Evolutionary conservation across 2,113 vertebrate species (phyloP), one percentile per base, ranked within the genome.

Genomic region (Stercorarius parasiticus): DNA sequence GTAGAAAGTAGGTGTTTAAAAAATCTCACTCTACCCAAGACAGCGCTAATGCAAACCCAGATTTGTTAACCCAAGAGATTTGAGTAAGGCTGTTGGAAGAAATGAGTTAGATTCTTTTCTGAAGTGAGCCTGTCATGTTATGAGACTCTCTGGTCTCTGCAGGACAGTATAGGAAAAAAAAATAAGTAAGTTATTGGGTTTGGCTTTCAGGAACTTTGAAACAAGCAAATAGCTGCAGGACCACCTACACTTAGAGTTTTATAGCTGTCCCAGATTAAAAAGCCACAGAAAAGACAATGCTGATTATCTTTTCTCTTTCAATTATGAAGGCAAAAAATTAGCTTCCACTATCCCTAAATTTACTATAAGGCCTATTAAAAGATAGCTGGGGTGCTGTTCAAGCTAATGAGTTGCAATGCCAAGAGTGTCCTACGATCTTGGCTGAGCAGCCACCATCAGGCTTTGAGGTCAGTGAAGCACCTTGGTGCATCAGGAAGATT

Each of bases 381-480:
- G 73, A 70, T 42, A 61, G 49, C 34, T 94, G 56, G 94, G 89
- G 36, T 86, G 58, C 56, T 92, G 47, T 47, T 97, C 49, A 81
- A 53, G 65, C 82, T 91, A 79, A 86, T 88, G 58, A 82, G 72
- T 83, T 93, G 90, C 91, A 64, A 67, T 76, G 76, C 40, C 64
- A 36, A 77, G 40, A 52, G 67, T 11, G 13, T n/a, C 12, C n/a
- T 32, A 11, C 34, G 59, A 18, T 94, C 76, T 86, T 78, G 82
- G 77, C 92, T 82, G 82, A 82, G 49, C 52, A 74, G 40, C 70
- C 73, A 62, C 15, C 21, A 27, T 30, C 65, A 22, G 78, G 40
- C 86, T 88, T 61, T 25, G 87, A 92, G 95, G 88, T 82, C 83
- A 83, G 49, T 20, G 89, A 87, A 88, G 82, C 66, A 72, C 45